phyloP scores from a whole-genome alignment of 2,797 vertebrate species.

The Smutsia gigantea region DNA sequence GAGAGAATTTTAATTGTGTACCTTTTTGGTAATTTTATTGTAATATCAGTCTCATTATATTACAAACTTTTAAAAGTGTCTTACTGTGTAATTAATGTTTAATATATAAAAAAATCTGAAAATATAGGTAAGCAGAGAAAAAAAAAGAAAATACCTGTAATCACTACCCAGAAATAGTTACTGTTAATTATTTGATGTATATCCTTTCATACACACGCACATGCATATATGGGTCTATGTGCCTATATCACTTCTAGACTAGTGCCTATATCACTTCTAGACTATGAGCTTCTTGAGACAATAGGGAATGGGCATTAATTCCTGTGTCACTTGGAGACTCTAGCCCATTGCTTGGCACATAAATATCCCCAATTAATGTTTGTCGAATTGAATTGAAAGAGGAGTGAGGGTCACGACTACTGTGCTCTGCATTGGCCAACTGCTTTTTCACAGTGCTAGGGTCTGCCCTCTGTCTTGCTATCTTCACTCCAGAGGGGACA shows the following conservation, averaged over 20 bases:
- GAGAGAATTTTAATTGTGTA: slow-evolving; percentile 10
- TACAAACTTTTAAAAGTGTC: neutral
- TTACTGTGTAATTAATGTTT: slow-evolving; percentile 31
- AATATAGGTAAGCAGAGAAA: neutral
- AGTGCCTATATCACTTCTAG: neutral
- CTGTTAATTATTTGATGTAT: neutral
- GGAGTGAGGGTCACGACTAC: neutral
- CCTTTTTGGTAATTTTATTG: neutral
- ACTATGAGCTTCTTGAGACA: neutral
- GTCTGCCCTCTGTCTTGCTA: neutral
- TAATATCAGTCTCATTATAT: neutral
- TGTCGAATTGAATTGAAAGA: neutral
- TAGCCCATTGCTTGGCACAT: neutral
- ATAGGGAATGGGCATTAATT: slow-evolving; percentile 3
- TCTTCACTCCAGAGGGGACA: neutral
- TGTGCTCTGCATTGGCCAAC: neutral
- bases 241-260: slow-evolving; percentile 2
- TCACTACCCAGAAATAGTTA: neutral
- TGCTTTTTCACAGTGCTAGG: neutral
- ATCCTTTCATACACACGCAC: neutral
- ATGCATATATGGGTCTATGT: neutral
- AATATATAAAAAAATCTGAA: slow-evolving; percentile 29
- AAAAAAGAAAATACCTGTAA: slow-evolving; percentile 1
- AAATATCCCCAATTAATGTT: neutral
- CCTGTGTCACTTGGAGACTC: neutral